Conservation (phyloP, 2,113 vertebrate genomes). For the Labeo rohita region DNA sequence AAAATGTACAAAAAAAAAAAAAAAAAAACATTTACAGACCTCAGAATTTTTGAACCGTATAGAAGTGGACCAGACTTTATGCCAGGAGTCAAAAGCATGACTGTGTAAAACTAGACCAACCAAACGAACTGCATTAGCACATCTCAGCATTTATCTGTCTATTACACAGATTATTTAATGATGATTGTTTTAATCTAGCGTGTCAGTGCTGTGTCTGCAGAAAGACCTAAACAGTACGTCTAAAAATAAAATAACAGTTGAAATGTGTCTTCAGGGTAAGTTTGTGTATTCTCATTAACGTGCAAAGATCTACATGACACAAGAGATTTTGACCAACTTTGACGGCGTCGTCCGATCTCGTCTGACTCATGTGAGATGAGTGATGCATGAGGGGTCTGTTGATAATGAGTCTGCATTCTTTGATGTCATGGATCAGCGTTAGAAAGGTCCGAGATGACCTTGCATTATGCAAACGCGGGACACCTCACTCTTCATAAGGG, state of each 20-base stretch:
- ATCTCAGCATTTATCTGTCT: not conserved
- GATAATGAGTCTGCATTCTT: slow-evolving; percentile 41
- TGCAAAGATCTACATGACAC: slow-evolving; percentile 5
- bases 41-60: not conserved
- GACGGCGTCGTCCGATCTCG: slow-evolving; percentile 22
- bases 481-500: slow-evolving; percentile 49
- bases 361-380: slow-evolving; percentile 31
- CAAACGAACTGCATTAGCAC: not conserved
- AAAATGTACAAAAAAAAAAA: not conserved
- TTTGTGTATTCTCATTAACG: not conserved
- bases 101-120: not conserved
- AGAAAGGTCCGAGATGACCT: slow-evolving; percentile 6
- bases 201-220: not conserved
- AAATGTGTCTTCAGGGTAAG: slow-evolving; percentile 3
- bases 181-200: not conserved
- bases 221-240: not conserved
- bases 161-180: not conserved
- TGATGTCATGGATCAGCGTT: slow-evolving; percentile 27
- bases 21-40: not conserved
- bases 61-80: not conserved
- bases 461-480: not conserved
- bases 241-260: slow-evolving; percentile 19
- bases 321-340: slow-evolving; percentile 20
- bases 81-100: not conserved
- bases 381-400: slow-evolving; percentile 17